Evolutionary conservation across 2,113 vertebrate genomes (phyloP).

Genomic region (Mesoclemmys tuberculata): DNA sequence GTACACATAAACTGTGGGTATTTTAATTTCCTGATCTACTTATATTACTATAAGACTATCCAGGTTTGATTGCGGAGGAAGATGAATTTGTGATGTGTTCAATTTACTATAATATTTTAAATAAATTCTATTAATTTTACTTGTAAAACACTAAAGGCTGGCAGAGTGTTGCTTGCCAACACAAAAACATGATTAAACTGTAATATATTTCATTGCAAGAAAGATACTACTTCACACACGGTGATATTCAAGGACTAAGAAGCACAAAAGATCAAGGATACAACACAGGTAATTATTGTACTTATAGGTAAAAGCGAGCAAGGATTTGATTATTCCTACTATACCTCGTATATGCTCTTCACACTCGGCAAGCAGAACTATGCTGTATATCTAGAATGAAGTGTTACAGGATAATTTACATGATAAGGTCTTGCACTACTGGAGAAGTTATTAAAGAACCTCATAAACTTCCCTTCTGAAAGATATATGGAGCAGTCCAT

Average conservation of each 20-base stretch:
- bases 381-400: constrained; percentile 35
- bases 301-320: not conserved
- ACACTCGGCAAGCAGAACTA: not conserved
- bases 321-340: not conserved
- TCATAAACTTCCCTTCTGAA: constrained; percentile 66
- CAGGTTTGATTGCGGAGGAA: constrained; percentile 25
- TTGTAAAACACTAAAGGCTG: not conserved
- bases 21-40: constrained; percentile 35
- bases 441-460: constrained; percentile 70
- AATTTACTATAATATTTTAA: constrained; percentile 45
- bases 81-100: not conserved
- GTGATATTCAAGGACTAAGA: constrained; percentile 37
- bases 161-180: not conserved
- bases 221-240: not conserved
- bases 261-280: constrained; percentile 41
- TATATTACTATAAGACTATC: constrained; percentile 10
- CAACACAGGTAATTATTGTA: constrained; percentile 47
- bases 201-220: constrained; percentile 38
- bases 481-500: constrained; percentile 68
- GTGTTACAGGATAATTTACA: constrained; percentile 64
- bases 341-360: not conserved
- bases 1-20: not conserved
- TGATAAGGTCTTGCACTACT: constrained; percentile 51
- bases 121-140: constrained; percentile 28
- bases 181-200: constrained; percentile 11